Percentiles rank a stretch among this genome's conserved stretches.
Evolutionary conservation across 2,797 vertebrate genomes (phyloP).

Genomic region (Melanotaenia nigrans): DNA sequence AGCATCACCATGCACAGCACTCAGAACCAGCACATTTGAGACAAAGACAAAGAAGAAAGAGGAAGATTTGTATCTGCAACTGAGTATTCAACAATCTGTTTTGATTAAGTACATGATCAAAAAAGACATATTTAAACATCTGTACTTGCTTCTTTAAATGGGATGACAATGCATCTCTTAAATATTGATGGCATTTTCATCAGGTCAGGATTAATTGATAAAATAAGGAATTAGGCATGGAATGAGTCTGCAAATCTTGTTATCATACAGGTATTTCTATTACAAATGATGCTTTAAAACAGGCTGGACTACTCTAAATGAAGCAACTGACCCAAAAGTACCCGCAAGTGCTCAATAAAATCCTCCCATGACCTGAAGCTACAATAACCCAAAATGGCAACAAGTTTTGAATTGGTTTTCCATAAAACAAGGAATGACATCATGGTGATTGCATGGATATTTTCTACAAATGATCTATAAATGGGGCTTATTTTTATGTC

Average conservation of each 20-base stretch:
- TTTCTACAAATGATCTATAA: too few relatives aligned
- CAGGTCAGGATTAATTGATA: neutral
- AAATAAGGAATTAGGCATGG: neutral
- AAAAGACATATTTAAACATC: neutral
- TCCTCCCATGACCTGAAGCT: too few relatives aligned
- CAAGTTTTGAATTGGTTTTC: too few relatives aligned
- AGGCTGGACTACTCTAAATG: too few relatives aligned
- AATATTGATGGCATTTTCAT: neutral
- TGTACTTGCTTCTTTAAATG: neutral
- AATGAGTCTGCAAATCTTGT: neutral
- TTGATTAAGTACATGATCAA: neutral
- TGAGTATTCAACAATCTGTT: neutral
- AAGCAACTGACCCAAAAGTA: too few relatives aligned
- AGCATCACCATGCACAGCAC: constrained; percentile 44
- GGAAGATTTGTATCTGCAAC: neutral
- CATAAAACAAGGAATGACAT: neutral
- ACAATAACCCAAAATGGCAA: too few relatives aligned
- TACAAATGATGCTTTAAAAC: too few relatives aligned
- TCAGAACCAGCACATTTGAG: constrained; percentile 25
- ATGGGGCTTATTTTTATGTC: too few relatives aligned
- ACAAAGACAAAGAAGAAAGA: constrained; percentile 8
- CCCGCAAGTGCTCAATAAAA: too few relatives aligned
- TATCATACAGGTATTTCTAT: neutral
- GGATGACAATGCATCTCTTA: neutral
- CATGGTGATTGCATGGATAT: neutral